phyloP scores from a whole-genome alignment of 2,113 vertebrate genomes.

The Brienomyrus longianalis region DNA sequence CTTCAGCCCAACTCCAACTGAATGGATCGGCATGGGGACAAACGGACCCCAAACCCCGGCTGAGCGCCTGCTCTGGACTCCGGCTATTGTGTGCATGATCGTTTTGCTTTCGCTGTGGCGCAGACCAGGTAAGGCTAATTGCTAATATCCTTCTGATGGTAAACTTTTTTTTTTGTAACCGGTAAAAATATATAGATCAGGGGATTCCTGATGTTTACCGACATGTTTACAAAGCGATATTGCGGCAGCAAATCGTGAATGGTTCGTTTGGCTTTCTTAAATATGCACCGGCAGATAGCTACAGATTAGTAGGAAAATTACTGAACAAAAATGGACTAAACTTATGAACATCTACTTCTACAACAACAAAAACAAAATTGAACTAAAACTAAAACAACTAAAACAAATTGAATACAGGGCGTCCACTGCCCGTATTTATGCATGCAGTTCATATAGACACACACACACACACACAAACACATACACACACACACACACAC shows the following conservation, averaged over 20 bases:
- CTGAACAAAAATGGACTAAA: not conserved
- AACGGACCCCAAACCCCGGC: constrained; percentile 66
- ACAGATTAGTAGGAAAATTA: not conserved
- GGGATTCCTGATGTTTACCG: not conserved
- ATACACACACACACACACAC: no score
- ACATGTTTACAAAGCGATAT: not conserved
- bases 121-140: constrained; percentile 56
- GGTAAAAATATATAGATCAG: not conserved
- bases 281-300: not conserved
- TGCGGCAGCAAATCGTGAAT: not conserved
- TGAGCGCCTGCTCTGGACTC: constrained; percentile 65
- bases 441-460: not conserved
- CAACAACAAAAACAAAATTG: no score
- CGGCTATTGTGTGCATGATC: constrained; percentile 56
- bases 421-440: not conserved
- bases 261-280: not conserved
- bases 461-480: no score
- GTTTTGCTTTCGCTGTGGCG: constrained; percentile 59
- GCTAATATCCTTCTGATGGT: not conserved
- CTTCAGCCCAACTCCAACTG: constrained; percentile 65
- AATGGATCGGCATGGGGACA: constrained; percentile 76
- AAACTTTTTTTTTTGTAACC: not conserved
- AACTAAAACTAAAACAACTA: no score
- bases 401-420: not conserved
- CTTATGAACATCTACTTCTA: not conserved